Percentiles rank a stretch among this genome's conserved stretches.
Evolutionary conservation across 1,140 invertebrate species (phyloP).

Genomic region (Calephelis nemesis): DNA sequence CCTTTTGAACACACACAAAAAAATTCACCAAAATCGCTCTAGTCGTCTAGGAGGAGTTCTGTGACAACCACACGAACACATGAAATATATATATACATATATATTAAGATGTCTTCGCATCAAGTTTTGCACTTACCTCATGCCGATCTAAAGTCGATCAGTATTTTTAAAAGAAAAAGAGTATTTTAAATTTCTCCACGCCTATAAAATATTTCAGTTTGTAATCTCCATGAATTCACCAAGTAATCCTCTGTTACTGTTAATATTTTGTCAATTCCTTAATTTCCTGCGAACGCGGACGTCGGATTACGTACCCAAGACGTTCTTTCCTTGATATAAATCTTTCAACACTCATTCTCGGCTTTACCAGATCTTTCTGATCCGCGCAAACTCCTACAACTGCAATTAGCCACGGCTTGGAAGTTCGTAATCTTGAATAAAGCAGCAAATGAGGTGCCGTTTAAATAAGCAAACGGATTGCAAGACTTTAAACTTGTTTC

Average conservation of each 20-base stretch:
- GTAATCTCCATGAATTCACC: neutral
- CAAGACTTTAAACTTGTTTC: slow-evolving; percentile 34
- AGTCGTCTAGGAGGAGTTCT: too few species aligned
- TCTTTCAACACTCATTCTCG: slow-evolving; percentile 71
- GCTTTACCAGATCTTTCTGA: slow-evolving; percentile 51
- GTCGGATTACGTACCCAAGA: slow-evolving; percentile 50
- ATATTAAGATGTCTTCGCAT: too few species aligned
- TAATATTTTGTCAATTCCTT: slow-evolving; percentile 50
- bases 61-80: too few species aligned
- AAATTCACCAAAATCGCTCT: too few species aligned
- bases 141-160: too few species aligned
- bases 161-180: too few species aligned
- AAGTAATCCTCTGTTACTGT: neutral
- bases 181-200: too few species aligned
- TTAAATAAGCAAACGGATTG: slow-evolving; percentile 53
- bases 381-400: slow-evolving; percentile 57
- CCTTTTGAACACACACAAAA: too few species aligned
- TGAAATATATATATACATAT: too few species aligned
- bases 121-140: too few species aligned
- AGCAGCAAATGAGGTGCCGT: slow-evolving; percentile 50
- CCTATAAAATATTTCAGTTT: neutral
- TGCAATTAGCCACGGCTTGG: slow-evolving; percentile 60
- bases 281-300: slow-evolving; percentile 59
- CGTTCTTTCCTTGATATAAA: slow-evolving; percentile 67
- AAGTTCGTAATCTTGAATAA: slow-evolving; percentile 57